Evolutionary conservation across 2,797 vertebrate genomes (phyloP).

Genomic region (Coregonus ussuriensis): DNA sequence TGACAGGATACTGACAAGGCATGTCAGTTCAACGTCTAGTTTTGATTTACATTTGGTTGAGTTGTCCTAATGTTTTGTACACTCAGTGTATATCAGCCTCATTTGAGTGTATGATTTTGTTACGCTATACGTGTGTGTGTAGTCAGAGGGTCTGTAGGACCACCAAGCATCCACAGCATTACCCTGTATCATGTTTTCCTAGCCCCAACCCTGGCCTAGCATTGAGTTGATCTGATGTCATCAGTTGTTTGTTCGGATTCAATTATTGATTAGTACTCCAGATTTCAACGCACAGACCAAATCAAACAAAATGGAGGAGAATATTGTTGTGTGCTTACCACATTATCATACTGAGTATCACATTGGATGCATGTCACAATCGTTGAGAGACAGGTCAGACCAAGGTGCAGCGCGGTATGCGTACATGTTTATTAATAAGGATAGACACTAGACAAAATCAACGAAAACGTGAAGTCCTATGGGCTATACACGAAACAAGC

Average conservation of each 20-base stretch:
- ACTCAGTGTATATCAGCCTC: too few species aligned
- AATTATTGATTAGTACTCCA: background rate
- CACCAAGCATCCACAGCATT: background rate
- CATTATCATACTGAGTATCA: background rate
- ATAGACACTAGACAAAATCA: too few species aligned
- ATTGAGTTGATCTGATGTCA: background rate
- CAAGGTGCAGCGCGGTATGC: too few species aligned
- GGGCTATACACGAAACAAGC: too few species aligned
- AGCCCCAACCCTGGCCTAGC: background rate
- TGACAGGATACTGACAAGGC: too few species aligned
- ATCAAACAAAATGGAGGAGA: background rate
- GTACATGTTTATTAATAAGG: too few species aligned
- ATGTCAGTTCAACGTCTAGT: too few species aligned
- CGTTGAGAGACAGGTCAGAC: too few species aligned
- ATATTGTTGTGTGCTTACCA: background rate
- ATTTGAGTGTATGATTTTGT: too few species aligned
- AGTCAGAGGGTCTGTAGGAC: background rate
- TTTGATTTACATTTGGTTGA: too few species aligned
- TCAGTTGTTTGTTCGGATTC: background rate
- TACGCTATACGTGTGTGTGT: background rate
- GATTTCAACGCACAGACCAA: background rate
- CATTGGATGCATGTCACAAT: background rate
- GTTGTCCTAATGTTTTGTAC: too few species aligned
- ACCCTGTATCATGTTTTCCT: background rate
- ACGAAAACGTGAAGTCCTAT: too few species aligned